phyloP scores from a whole-genome alignment of 2,113 vertebrate species.

The Glaucidium brasilianum region DNA sequence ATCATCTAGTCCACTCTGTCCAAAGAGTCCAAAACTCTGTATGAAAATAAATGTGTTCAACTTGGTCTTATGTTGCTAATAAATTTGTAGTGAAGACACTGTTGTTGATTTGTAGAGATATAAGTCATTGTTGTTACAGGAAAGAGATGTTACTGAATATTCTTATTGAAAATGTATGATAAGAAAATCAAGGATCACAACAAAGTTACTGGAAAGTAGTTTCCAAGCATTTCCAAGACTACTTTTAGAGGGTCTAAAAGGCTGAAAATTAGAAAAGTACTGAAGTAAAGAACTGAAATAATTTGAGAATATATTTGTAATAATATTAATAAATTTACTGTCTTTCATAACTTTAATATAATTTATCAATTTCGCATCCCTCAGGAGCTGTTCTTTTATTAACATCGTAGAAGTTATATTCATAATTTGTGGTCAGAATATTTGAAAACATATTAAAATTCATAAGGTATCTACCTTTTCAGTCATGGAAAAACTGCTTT shows the following conservation, averaged over 20 bases:
- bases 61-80: background rate
- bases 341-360: background rate
- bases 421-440: background rate
- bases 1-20: too few relatives aligned
- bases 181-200: background rate
- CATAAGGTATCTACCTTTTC: background rate
- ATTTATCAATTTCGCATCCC: background rate
- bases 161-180: background rate
- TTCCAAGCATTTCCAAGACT: background rate
- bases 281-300: background rate
- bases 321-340: background rate
- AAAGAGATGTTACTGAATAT: background rate
- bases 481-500: background rate
- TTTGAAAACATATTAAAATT: conserved; percentile 24
- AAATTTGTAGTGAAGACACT: background rate
- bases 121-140: background rate
- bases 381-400: background rate
- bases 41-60: background rate
- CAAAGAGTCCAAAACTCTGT: background rate
- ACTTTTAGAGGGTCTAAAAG: background rate
- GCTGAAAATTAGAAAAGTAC: background rate
- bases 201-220: background rate
- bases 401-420: background rate
- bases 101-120: background rate
- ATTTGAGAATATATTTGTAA: background rate